A percentile compares a stretch with the other conserved stretches of the same genome.
Conservation (phyloP, 1,140 invertebrate genomes). For the Alviniconcha marisindica region DNA sequence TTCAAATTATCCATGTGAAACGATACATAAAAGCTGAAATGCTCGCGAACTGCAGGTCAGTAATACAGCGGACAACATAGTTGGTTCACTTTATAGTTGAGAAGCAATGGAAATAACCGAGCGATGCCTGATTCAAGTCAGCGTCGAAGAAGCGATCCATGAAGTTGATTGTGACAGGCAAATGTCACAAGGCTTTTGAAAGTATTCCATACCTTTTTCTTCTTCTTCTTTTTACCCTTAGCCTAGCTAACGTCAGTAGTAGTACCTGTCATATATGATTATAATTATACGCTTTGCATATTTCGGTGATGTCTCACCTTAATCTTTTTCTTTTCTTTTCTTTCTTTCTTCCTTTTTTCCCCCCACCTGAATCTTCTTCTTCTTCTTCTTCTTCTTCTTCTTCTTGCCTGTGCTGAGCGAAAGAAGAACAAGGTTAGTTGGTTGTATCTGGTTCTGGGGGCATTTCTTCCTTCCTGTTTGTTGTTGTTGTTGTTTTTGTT, state of each 20-base stretch:
- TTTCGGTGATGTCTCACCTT: background rate
- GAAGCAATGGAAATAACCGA: background rate
- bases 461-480: no score
- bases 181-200: background rate
- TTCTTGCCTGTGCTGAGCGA: no score
- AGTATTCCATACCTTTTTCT: background rate
- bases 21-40: background rate
- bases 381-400: background rate
- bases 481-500: no score
- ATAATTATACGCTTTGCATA: background rate
- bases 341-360: background rate
- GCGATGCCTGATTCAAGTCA: background rate
- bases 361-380: background rate
- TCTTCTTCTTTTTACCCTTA: background rate
- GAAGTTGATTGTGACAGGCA: conserved; percentile 14
- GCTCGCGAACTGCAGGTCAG: background rate
- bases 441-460: no score
- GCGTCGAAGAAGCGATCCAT: background rate
- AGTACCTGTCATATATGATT: conserved; percentile 12
- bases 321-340: background rate
- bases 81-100: background rate
- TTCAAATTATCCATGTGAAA: conserved; percentile 3
- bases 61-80: no score
- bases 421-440: no score
- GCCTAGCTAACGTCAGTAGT: background rate